Base-by-base conservation (phyloP, 2,113 vertebrate species). In the Brienomyrus brachyistius region DNA sequence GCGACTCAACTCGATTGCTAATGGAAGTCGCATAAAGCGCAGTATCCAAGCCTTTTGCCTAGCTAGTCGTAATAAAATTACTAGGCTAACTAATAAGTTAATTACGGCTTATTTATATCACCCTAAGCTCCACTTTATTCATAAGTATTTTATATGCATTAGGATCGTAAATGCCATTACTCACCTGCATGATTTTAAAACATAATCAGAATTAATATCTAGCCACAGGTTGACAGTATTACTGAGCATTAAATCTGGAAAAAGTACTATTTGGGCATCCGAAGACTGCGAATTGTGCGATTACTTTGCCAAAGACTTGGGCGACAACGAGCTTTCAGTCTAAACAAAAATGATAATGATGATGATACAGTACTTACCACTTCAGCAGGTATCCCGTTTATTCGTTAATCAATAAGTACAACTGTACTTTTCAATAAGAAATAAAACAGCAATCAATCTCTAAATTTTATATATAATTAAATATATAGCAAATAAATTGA, bases 311-410 rank as follows among this genome's bases (percentile, higher is more conserved):
- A 43, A 19, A 35, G 35, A 40, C 35, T 80, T 35, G 31, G 31
- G 74, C 74, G 13, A 40, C 74, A 27, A 80, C 74, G 35, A 80
- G 74, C 3, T 43, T 35, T 43, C 17, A 11, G 19, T 35, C 74
- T 17, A 43, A 80, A 43, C 17, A 80, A 40, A 13, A 40, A 80
- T 80, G 5, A 19, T 43, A 15, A 77, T 40, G 5, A 35, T 40
- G 6, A 80, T 43, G 2, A 45, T 91, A 94, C 88, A 27, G 40
- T 91, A 91, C 95, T 95, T 93, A 95, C 95, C 95, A 84, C 91
- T 93, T 90, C 89, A 89, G 86, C 91, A 83, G 19, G 89, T 89
- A 74, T 89, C 43, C 91, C 15, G 87, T 87, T 86, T 91, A 52
- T 23, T 86, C 90, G 92, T 87, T 88, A 88, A 88, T 89, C 91